Conservation (phyloP, 2,113 vertebrate genomes). For the Coregonus clupeaformis region DNA sequence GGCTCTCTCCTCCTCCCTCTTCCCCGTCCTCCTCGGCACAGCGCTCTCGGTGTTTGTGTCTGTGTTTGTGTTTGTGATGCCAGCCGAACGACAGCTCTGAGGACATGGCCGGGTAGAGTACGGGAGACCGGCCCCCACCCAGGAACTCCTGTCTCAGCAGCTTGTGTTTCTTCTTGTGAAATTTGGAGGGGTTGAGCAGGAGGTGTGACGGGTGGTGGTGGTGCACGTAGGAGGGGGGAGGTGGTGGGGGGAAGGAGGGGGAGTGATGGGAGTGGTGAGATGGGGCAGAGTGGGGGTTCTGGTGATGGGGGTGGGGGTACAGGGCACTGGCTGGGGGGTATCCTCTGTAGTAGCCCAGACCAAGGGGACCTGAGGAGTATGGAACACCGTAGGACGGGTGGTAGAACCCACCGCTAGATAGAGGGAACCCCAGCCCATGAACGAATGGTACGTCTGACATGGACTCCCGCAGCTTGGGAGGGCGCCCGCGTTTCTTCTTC, state of each 20-base stretch:
- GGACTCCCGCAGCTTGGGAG: slow-evolving; percentile 92
- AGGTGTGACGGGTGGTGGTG: slow-evolving; percentile 86
- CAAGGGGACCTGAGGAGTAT: slow-evolving; percentile 92
- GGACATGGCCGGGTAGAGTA: slow-evolving; percentile 91
- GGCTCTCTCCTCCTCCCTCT: slow-evolving; percentile 44
- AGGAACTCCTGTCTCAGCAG: slow-evolving; percentile 91
- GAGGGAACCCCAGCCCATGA: slow-evolving; percentile 92
- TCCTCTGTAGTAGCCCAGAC: slow-evolving; percentile 92
- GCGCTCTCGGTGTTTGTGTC: slow-evolving; percentile 92
- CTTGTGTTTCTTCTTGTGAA: slow-evolving; percentile 98
- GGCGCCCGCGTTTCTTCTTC: slow-evolving; percentile 94
- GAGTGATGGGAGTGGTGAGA: slow-evolving; percentile 85
- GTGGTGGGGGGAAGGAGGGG: slow-evolving; percentile 83
- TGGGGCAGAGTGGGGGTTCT: slow-evolving; percentile 74
- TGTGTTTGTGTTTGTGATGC: slow-evolving; percentile 98
- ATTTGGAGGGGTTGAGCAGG: slow-evolving; percentile 94
- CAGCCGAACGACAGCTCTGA: slow-evolving; percentile 96
- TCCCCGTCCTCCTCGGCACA: slow-evolving; percentile 66
- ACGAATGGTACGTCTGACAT: slow-evolving; percentile 97
- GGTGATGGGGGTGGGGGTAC: slow-evolving; percentile 84
- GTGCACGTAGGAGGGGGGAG: slow-evolving; percentile 74
- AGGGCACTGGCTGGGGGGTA: slow-evolving; percentile 91
- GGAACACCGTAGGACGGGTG: slow-evolving; percentile 94
- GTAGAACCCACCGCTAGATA: slow-evolving; percentile 86
- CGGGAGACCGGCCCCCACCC: slow-evolving; percentile 82